Evolutionary conservation across 2,888 invertebrate species (phyloP).

Genomic region (Cactoblastis cactorum): DNA sequence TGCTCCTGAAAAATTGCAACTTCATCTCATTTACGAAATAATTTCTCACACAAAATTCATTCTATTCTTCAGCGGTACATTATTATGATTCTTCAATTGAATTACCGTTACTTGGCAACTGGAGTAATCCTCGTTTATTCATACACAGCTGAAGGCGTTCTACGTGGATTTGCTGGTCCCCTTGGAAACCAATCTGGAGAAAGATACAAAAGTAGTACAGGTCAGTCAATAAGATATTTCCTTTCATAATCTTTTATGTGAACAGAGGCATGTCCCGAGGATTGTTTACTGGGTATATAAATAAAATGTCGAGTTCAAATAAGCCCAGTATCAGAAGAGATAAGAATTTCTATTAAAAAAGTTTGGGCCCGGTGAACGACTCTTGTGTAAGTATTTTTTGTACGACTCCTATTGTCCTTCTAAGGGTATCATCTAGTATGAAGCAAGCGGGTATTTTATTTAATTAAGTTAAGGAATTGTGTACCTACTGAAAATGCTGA

Average conservation of each 20-base stretch:
- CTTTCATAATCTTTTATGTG: slow-evolving; percentile 52
- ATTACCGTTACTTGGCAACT: slow-evolving; percentile 7
- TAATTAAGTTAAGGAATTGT: slow-evolving; percentile 2
- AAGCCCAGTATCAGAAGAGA: slow-evolving; percentile 47
- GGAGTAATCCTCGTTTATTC: slow-evolving; percentile 32
- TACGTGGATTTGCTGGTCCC: slow-evolving; percentile 96
- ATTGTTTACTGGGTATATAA: slow-evolving; percentile 48
- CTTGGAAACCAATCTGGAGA: slow-evolving; percentile 95
- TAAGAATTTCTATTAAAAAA: slow-evolving; percentile 63
- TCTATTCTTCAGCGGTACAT: neutral
- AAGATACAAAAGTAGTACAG: slow-evolving; percentile 95
- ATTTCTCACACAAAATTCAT: slow-evolving; percentile 2
- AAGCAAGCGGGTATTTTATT: slow-evolving; percentile 3
- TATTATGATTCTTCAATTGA: slow-evolving; percentile 12
- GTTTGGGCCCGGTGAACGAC: slow-evolving; percentile 37
- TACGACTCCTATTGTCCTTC: slow-evolving; percentile 19
- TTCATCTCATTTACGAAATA: neutral
- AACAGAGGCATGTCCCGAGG: slow-evolving; percentile 35
- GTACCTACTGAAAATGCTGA: neutral
- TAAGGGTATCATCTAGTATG: slow-evolving; percentile 11
- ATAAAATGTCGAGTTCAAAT: slow-evolving; percentile 44
- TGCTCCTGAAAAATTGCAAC: neutral
- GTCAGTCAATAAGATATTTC: slow-evolving; percentile 74
- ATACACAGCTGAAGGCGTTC: slow-evolving; percentile 92
- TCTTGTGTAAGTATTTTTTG: slow-evolving; percentile 20